Evolutionary conservation across 2,888 invertebrate genomes (phyloP).

Genomic region (Deilephila porcellus): DNA sequence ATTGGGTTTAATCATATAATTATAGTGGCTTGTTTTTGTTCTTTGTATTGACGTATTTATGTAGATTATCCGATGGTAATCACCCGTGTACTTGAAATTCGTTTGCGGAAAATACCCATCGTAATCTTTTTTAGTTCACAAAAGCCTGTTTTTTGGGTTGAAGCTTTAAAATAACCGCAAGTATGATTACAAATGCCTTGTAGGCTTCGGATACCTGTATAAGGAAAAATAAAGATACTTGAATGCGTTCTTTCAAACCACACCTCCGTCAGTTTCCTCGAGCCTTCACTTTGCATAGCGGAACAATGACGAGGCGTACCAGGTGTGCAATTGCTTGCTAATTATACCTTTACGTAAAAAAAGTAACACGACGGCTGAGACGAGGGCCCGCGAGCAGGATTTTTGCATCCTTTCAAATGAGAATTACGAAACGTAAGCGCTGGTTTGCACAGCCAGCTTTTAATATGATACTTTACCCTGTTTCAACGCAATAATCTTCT

Average conservation of each 20-base stretch:
- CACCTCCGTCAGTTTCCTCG: conserved; percentile 7
- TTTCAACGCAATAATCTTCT: background rate
- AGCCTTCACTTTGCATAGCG: background rate
- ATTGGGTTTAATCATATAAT: conserved; percentile 6
- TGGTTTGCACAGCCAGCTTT: background rate
- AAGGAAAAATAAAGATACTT: conserved; percentile 4
- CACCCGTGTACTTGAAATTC: background rate
- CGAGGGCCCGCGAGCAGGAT: background rate
- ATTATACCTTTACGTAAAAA: background rate
- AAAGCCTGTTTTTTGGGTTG: background rate
- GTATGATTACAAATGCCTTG: background rate
- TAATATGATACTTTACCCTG: background rate
- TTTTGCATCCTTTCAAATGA: background rate
- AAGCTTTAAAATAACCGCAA: conserved; percentile 1
- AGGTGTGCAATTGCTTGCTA: conserved; percentile 17
- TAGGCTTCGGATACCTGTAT: background rate
- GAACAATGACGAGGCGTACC: conserved; percentile 1
- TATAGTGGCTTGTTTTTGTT: conserved; percentile 16
- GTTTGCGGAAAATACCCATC: conserved; percentile 12
- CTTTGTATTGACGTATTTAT: conserved; percentile 5
- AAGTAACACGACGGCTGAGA: background rate
- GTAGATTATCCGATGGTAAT: conserved; percentile 1
- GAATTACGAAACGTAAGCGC: conserved; percentile 6
- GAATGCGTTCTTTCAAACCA: conserved; percentile 12
- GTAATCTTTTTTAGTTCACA: background rate